A percentile compares a stretch with the other conserved stretches of the same genome.
These are phyloP conservation scores for Phallusia fumigata DNA, from an alignment of 23 tunicate genomes.

Conservation along the genomic window DNA sequence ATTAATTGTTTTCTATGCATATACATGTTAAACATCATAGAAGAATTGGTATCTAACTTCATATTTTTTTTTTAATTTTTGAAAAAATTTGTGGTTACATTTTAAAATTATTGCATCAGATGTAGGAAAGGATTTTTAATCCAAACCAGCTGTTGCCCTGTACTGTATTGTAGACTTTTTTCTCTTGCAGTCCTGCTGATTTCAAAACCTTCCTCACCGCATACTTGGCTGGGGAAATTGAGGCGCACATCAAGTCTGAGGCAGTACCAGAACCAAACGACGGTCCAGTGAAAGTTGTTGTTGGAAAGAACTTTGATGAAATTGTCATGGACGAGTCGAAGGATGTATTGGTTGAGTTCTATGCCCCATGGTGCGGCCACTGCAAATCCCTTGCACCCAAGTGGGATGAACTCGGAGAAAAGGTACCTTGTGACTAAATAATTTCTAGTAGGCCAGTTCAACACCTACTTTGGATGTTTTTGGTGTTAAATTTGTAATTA, in stretches of 20 bases:
- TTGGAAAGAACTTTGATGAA: constrained; percentile 86
- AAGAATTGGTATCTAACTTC: no score
- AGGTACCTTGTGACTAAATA: constrained; percentile 26
- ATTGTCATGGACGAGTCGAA: constrained; percentile 92
- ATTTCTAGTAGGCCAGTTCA: background rate
- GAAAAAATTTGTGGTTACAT: no score
- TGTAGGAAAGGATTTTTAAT: no score
- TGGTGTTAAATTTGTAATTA: no score
- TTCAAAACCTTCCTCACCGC: constrained; percentile 54
- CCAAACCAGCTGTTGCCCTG: no score
- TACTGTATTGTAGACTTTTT: no score
- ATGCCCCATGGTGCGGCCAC: constrained; percentile 99
- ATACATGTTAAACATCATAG: no score
- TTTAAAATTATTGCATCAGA: no score
- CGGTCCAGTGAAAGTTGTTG: constrained; percentile 87
- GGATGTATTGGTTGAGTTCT: constrained; percentile 90
- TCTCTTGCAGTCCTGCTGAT: constrained; percentile 45
- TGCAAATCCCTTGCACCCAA: constrained; percentile 93
- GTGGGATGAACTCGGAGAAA: constrained; percentile 91
- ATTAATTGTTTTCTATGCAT: no score
- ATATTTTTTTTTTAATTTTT: no score
- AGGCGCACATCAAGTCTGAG: constrained; percentile 80
- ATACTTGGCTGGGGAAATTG: constrained; percentile 61
- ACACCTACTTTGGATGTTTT: background rate
- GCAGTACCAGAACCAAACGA: constrained; percentile 79